Conservation (phyloP, 1,140 invertebrate species). For the Papilio aristodemus region DNA sequence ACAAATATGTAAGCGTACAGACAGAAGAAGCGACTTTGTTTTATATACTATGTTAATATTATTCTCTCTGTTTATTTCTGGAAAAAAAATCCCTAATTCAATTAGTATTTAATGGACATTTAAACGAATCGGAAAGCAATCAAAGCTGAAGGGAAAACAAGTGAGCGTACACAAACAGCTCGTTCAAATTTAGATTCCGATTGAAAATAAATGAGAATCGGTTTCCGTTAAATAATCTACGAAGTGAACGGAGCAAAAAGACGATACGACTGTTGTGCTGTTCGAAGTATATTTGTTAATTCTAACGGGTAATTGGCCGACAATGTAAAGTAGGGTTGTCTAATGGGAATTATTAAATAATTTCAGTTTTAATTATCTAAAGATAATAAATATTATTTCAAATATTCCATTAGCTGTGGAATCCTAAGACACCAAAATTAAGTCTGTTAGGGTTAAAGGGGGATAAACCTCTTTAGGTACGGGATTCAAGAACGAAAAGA, state of each 20-base stretch:
- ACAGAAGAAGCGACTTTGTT: too few species aligned
- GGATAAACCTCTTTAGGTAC: not conserved
- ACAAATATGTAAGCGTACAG: too few species aligned
- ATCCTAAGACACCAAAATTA: too few species aligned
- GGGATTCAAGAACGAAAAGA: too few species aligned
- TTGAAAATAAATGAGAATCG: conserved; percentile 50
- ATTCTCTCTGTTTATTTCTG: too few species aligned
- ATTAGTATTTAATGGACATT: conserved; percentile 8
- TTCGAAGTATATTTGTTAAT: conserved; percentile 65
- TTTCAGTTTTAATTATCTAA: too few species aligned
- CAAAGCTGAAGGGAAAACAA: conserved; percentile 26
- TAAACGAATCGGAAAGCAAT: conserved; percentile 37
- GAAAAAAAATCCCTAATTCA: conserved; percentile 33
- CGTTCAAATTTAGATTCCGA: conserved; percentile 48
- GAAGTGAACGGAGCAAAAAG: conserved; percentile 55
- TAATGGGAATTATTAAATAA: not conserved
- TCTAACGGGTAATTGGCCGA: conserved; percentile 65
- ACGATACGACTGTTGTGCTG: conserved; percentile 59
- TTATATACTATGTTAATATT: too few species aligned
- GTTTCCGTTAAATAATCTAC: conserved; percentile 60
- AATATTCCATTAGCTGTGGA: too few species aligned
- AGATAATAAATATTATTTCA: too few species aligned
- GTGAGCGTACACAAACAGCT: conserved; percentile 33
- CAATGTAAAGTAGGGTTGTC: conserved; percentile 65
- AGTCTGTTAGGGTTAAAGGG: too few species aligned